A percentile compares a stretch with the other conserved stretches of the same genome.
phyloP scores from a whole-genome alignment of 1,140 invertebrate genomes.

The Cherax destructor region DNA sequence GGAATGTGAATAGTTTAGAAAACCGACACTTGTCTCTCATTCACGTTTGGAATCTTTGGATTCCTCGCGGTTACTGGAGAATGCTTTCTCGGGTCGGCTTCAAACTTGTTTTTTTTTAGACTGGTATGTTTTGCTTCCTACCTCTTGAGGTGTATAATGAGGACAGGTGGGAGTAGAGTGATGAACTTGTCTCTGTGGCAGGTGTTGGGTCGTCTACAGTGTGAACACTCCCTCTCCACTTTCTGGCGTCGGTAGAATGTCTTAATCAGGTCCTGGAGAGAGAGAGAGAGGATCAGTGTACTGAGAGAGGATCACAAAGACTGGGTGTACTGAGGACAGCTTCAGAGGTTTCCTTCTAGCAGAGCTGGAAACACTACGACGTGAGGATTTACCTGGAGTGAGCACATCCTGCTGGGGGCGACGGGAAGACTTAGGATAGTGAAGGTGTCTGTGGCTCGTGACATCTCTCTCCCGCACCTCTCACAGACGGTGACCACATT shows the following conservation, averaged over 20 bases:
- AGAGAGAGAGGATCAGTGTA: too few relatives aligned
- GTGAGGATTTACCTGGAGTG: constrained; percentile 16
- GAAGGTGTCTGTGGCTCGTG: constrained; percentile 6
- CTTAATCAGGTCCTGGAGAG: background rate
- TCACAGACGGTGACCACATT: constrained; percentile 2
- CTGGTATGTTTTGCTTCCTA: constrained; percentile 72
- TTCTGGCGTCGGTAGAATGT: constrained; percentile 14
- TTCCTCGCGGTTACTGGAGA: too few relatives aligned
- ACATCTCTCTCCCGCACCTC: constrained; percentile 9
- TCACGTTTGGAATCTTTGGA: too few relatives aligned
- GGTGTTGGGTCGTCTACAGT: background rate
- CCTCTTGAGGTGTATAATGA: constrained; percentile 94
- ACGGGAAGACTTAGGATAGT: constrained; percentile 16
- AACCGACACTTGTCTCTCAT: too few relatives aligned
- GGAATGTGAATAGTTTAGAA: too few relatives aligned
- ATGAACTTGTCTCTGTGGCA: constrained; percentile 76
- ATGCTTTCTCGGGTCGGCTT: too few relatives aligned
- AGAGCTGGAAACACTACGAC: too few relatives aligned
- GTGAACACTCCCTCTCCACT: constrained; percentile 21
- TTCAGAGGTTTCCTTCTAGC: too few relatives aligned
- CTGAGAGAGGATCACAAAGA: too few relatives aligned
- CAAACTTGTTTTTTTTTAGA: too few relatives aligned
- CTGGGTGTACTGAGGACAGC: too few relatives aligned
- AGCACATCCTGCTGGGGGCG: background rate
- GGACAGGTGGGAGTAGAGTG: constrained; percentile 87